Base-by-base conservation (phyloP, 2,113 vertebrate species). In the Noctilio leporinus region DNA sequence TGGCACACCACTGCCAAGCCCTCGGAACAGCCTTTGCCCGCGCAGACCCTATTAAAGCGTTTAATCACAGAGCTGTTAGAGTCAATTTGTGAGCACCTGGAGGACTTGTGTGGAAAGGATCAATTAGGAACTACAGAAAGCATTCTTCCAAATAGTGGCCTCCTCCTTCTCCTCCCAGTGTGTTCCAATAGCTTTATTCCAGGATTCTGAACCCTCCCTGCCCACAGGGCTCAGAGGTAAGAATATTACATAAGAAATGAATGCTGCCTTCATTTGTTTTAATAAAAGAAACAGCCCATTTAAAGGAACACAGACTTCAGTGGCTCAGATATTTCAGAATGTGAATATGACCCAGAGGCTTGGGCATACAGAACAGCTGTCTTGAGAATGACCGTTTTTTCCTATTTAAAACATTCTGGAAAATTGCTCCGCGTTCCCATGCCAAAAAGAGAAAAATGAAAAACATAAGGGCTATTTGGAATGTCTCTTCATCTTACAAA, bases 361-460 rank as follows among this genome's bases (percentile, higher is more conserved):
- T 82, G 85, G 86, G 90, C 95, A 92, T 95, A 96, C 75, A 33
- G 30, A 87, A 95, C 3, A 65, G 65, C 76, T 83, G 95, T 86
- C 97, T 97, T 96, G 97, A 97, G 97, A 98, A 5, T 33, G 95
- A 86, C 93, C 87, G 1, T 91, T 98, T 97, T 96, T 95, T 86
- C 96, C 95, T 96, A 78, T 95, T 95, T 97, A 92, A 97, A 97
- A 97, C 3, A 14, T 96, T 97, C 95, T 97, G 97, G 98, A 98
- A 98, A 97, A 98, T 93, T 95, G 86, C 89, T 98, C 96, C 75
- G 64, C 84, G 38, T 86, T 89, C 2, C 81, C 2, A 49, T 91
- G 98, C 98, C 98, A 98, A 97, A 95, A 98, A 49, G 93, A 97
- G n/a, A 98, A 98, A 98, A 98, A 96, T 95, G 91, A 94, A 97